phyloP scores from a whole-genome alignment of 2,113 vertebrate species.

The Gadus macrocephalus region DNA sequence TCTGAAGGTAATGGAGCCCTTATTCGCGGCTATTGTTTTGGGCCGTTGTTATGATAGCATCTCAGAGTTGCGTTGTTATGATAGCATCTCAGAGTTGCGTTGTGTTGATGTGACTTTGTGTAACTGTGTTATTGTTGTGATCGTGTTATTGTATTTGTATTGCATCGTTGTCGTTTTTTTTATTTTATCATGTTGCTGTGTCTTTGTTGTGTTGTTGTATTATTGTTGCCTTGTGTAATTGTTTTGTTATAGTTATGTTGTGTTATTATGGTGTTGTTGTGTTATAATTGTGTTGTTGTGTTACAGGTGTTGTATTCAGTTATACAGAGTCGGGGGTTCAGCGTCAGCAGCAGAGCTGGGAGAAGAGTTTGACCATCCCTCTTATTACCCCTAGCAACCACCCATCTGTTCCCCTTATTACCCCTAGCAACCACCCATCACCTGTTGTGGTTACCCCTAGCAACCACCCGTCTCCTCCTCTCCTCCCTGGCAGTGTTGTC shows the following conservation, averaged over 20 bases:
- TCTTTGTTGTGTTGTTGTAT: neutral
- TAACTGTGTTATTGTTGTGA: too few species aligned
- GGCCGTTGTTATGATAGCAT: too few species aligned
- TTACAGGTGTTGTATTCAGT: conserved; percentile 77
- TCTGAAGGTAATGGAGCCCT: conserved; percentile 57
- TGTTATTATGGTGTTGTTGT: neutral
- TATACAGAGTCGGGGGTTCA: conserved; percentile 70
- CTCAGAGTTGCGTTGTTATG: too few species aligned
- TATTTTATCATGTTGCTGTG: neutral
- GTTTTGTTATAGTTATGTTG: too few species aligned
- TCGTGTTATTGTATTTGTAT: neutral
- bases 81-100: too few species aligned
- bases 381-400: conserved; percentile 59
- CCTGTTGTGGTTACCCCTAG: conserved; percentile 61
- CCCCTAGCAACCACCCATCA: conserved; percentile 33
- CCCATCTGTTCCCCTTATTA: conserved; percentile 62
- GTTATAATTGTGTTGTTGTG: conserved; percentile 12
- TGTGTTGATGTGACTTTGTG: too few species aligned
- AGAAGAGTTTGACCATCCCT: conserved; percentile 71
- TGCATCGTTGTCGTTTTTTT: conserved; percentile 5
- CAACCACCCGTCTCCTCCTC: conserved; percentile 57
- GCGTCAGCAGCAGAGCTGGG: conserved; percentile 71
- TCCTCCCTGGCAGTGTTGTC: conserved; percentile 64
- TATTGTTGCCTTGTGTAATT: too few species aligned
- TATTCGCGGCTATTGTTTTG: too few species aligned